Conservation (phyloP, 2,113 vertebrate species). For the Oreochromis aureus region DNA sequence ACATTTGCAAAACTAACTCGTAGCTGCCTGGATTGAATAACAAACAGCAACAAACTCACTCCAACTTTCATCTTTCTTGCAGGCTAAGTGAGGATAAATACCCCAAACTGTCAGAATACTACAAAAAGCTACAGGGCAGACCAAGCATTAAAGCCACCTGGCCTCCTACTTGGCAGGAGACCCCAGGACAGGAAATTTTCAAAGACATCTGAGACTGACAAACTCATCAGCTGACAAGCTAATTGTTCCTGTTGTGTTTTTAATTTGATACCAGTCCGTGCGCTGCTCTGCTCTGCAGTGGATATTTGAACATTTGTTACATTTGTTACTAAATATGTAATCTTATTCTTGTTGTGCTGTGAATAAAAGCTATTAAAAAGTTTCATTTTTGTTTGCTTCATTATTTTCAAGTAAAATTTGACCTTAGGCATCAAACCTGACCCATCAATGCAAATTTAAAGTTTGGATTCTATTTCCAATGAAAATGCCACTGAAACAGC, state of each 20-base stretch:
- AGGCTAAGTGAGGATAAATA: conserved; percentile 57
- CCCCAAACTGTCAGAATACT: conserved; percentile 63
- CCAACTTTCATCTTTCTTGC: background rate
- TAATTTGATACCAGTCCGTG: background rate
- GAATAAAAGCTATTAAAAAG: conserved; percentile 13
- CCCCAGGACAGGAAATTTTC: background rate
- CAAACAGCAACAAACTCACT: background rate
- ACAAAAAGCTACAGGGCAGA: conserved; percentile 51
- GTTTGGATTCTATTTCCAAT: background rate
- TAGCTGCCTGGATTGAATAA: background rate
- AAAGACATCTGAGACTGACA: conserved; percentile 49
- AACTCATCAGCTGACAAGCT: background rate
- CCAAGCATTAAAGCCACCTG: conserved; percentile 61
- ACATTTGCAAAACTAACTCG: background rate
- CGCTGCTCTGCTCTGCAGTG: background rate
- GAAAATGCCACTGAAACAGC: background rate
- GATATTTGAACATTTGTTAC: background rate
- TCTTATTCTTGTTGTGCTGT: background rate
- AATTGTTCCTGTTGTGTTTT: background rate
- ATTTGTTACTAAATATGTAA: background rate
- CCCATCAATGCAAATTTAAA: background rate
- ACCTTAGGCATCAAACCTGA: rapidly evolving
- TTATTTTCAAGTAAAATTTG: background rate
- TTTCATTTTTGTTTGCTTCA: background rate
- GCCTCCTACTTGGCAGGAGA: conserved; percentile 62